Percentiles rank a stretch among this genome's conserved stretches.
Conservation (phyloP, 2,888 invertebrate genomes). For the Lasioglossum villosulum region DNA sequence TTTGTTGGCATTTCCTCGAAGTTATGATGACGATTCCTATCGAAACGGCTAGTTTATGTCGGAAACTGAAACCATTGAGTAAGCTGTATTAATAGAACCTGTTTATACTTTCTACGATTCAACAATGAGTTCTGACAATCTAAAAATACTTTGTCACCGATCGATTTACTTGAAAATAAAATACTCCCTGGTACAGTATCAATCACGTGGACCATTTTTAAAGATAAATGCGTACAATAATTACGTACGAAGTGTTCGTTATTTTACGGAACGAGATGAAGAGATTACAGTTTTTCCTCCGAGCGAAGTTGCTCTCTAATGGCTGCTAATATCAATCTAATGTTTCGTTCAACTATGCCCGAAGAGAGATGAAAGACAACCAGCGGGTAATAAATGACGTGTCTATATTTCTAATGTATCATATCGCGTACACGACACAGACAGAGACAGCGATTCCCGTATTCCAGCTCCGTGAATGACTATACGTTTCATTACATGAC, state of each 20-base stretch:
- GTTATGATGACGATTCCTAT: background rate
- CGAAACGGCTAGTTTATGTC: constrained; percentile 10
- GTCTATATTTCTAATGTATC: constrained; percentile 49
- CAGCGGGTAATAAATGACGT: constrained; percentile 46
- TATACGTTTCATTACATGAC: constrained; percentile 37
- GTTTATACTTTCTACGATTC: background rate
- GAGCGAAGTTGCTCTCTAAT: constrained; percentile 4
- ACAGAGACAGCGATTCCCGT: constrained; percentile 19
- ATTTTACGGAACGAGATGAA: background rate
- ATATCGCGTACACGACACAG: constrained; percentile 31
- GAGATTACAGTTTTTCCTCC: background rate
- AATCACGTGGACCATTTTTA: background rate
- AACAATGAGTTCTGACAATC: background rate
- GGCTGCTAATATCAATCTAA: constrained; percentile 30
- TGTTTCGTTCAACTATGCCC: constrained; percentile 37
- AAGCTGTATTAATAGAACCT: background rate
- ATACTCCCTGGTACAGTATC: background rate
- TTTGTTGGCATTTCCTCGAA: constrained; percentile 15
- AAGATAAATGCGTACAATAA: background rate
- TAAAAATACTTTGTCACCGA: background rate
- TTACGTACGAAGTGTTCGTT: background rate
- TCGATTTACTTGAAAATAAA: background rate
- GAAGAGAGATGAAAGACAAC: constrained; percentile 42
- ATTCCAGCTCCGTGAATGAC: constrained; percentile 28
- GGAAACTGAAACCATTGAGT: background rate